A percentile compares a stretch with the other conserved stretches of the same genome.
phyloP scores from a whole-genome alignment of 2,888 invertebrate species.

The Serrognathus titanus region DNA sequence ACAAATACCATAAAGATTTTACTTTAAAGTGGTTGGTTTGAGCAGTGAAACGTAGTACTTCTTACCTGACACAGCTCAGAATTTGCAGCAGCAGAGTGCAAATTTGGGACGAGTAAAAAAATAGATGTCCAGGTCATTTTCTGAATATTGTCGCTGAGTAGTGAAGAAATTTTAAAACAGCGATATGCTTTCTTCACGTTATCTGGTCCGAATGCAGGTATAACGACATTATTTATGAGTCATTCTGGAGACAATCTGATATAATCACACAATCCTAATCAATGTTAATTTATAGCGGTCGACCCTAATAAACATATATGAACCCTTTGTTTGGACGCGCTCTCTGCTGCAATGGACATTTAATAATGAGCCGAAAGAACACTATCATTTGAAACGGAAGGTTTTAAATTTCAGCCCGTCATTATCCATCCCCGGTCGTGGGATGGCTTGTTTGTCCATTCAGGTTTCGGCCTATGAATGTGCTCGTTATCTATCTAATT shows the following conservation, averaged over 20 bases:
- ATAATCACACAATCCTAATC: slow-evolving; percentile 51
- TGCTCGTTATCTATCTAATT: slow-evolving; percentile 36
- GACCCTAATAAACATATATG: slow-evolving; percentile 48
- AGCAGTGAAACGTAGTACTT: no score
- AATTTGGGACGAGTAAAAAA: no score
- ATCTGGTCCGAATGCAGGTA: slow-evolving; percentile 28
- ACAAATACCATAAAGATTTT: background rate
- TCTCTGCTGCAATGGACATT: slow-evolving; percentile 35
- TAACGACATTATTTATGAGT: slow-evolving; percentile 46
- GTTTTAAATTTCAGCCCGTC: slow-evolving; percentile 36
- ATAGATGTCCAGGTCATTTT: no score
- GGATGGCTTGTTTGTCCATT: slow-evolving; percentile 29
- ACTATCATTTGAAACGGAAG: slow-evolving; percentile 33
- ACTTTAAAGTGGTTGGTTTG: no score
- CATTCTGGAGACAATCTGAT: slow-evolving; percentile 49
- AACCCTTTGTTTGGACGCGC: slow-evolving; percentile 46
- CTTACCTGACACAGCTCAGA: no score
- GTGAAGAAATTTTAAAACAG: slow-evolving; percentile 22
- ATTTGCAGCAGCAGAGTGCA: no score
- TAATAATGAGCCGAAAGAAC: slow-evolving; percentile 41
- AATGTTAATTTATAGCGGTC: slow-evolving; percentile 50
- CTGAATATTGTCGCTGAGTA: no score
- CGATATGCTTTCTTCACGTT: slow-evolving; percentile 30
- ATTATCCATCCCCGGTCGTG: slow-evolving; percentile 28
- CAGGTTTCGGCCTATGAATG: slow-evolving; percentile 33